Conservation (phyloP, 2,888 invertebrate genomes). For the Brassicogethes aeneus region DNA sequence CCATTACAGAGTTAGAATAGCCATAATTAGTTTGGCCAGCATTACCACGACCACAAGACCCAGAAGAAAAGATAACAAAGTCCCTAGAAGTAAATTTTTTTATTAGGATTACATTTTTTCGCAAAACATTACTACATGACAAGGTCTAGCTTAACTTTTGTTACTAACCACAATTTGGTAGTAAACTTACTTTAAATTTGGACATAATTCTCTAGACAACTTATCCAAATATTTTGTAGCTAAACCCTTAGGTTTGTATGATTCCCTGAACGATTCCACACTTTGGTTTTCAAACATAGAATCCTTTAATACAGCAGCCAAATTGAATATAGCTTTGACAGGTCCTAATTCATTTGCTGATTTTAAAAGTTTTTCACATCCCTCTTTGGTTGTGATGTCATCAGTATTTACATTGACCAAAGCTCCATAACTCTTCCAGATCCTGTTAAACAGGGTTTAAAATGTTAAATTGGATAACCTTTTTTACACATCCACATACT, state of each 20-base stretch:
- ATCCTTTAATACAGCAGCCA: background rate
- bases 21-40: conserved; percentile 86
- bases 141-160: too few relatives aligned
- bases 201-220: conserved; percentile 34
- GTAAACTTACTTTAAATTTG: conserved; percentile 11
- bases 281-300: background rate
- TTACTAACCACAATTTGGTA: too few relatives aligned
- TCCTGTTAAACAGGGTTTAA: too few relatives aligned
- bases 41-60: conserved; percentile 88
- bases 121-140: background rate
- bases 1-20: conserved; percentile 81
- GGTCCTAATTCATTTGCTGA: conserved; percentile 53
- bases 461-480: background rate
- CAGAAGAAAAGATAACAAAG: conserved; percentile 88
- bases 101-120: background rate
- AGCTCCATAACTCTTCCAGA: conserved; percentile 45
- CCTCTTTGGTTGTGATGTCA: conserved; percentile 57
- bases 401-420: conserved; percentile 55
- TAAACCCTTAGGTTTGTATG: conserved; percentile 30
- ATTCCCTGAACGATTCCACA: background rate
- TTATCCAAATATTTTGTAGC: conserved; percentile 69
- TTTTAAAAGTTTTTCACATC: conserved; percentile 57
- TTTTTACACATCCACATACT: too few relatives aligned
- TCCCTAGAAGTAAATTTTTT: too few relatives aligned
- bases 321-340: conserved; percentile 53